A percentile compares a stretch with the other conserved stretches of the same genome.
phyloP scores from a whole-genome alignment of 2,888 invertebrate genomes.

The Spialia ferax region DNA sequence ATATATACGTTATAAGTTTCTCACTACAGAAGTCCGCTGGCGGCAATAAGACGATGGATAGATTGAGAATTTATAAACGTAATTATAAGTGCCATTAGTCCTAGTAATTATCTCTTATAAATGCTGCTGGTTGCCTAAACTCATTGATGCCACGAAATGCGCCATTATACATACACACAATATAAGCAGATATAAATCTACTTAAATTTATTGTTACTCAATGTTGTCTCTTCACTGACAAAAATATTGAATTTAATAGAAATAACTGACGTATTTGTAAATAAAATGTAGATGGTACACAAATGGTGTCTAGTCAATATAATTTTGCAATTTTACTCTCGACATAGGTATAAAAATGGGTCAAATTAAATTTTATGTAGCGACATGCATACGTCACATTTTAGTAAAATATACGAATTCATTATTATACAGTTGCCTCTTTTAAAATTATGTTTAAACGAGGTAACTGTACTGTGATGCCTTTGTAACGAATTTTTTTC shows the following conservation, averaged over 20 bases:
- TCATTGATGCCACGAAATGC: slow-evolving; percentile 4
- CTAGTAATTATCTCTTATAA: slow-evolving; percentile 5
- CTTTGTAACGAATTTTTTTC: slow-evolving; percentile 52
- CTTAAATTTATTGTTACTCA: neutral
- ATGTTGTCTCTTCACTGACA: neutral
- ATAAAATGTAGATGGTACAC: slow-evolving; percentile 42
- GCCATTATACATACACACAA: no score
- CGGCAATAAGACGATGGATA: slow-evolving; percentile 23
- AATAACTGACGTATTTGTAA: slow-evolving; percentile 39
- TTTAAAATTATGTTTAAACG: slow-evolving; percentile 56
- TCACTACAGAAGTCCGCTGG: slow-evolving; percentile 31
- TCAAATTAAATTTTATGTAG: slow-evolving; percentile 38
- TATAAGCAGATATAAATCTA: slow-evolving; percentile 2
- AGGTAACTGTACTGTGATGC: slow-evolving; percentile 49
- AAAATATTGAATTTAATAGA: slow-evolving; percentile 36
- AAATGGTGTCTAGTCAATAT: slow-evolving; percentile 58
- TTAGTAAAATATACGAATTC: slow-evolving; percentile 1
- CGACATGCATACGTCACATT: slow-evolving; percentile 9
- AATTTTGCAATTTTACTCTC: slow-evolving; percentile 20
- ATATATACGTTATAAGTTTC: neutral
- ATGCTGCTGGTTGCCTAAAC: slow-evolving; percentile 12
- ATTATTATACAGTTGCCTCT: slow-evolving; percentile 50
- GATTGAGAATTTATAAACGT: slow-evolving; percentile 16
- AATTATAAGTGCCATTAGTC: slow-evolving; percentile 37
- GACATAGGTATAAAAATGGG: slow-evolving; percentile 28